phyloP scores from a whole-genome alignment of 2,113 vertebrate genomes.

The Ceyx cyanopectus region DNA sequence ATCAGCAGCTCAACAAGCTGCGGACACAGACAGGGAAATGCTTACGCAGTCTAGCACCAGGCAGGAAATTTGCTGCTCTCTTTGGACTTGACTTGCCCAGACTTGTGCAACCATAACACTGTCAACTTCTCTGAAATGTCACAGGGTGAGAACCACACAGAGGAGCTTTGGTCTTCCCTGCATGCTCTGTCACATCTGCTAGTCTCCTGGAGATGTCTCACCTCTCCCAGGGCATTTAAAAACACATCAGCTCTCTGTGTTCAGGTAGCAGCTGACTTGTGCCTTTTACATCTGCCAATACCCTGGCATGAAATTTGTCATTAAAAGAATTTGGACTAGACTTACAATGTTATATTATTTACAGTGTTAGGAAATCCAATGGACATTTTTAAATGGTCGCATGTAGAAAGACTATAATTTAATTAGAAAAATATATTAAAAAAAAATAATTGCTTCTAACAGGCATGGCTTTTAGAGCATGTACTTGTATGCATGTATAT shows the following conservation, averaged over 20 bases:
- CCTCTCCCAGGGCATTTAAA: neutral
- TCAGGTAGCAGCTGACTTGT: neutral
- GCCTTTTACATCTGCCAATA: neutral
- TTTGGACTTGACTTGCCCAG: neutral
- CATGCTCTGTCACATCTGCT: neutral
- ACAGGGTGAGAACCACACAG: neutral
- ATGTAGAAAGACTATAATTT: neutral
- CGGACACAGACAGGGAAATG: neutral
- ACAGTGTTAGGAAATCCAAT: neutral
- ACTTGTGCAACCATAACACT: rapidly evolving
- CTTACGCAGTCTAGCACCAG: neutral
- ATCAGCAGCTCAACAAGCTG: neutral
- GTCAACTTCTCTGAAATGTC: neutral
- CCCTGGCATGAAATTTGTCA: neutral
- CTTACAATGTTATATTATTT: neutral
- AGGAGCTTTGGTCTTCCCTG: neutral
- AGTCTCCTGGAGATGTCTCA: neutral
- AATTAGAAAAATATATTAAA: neutral
- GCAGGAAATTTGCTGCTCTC: neutral
- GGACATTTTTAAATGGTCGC: neutral
- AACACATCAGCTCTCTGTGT: neutral
- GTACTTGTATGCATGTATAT: too few relatives aligned
- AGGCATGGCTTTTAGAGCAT: neutral
- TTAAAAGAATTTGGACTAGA: neutral
- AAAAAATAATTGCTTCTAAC: neutral